phyloP scores from a whole-genome alignment of 2,888 invertebrate genomes.

The Eupithecia insigniata region DNA sequence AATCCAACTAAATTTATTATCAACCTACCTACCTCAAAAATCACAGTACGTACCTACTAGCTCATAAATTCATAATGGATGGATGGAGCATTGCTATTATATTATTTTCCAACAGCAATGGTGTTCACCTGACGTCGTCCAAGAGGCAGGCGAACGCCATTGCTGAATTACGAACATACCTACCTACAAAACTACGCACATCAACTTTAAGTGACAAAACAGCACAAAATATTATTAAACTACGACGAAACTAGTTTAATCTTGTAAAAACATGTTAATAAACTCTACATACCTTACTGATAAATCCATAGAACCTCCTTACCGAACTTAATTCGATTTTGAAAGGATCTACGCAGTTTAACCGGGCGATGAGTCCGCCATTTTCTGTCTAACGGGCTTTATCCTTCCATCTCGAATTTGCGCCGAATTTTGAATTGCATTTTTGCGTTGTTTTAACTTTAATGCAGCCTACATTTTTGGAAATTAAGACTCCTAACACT shows the following conservation, averaged over 20 bases:
- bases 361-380: conserved; percentile 75
- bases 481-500: conserved; percentile 38
- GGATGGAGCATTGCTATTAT: not conserved
- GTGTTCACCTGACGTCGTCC: conserved; percentile 26
- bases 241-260: not conserved
- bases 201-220: conserved; percentile 36
- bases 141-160: conserved; percentile 31
- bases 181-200: not conserved
- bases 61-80: no score
- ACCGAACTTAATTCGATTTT: conserved; percentile 48
- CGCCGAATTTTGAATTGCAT: conserved; percentile 52
- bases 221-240: conserved; percentile 38
- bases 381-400: conserved; percentile 59
- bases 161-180: conserved; percentile 20
- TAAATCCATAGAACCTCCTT: conserved; percentile 53
- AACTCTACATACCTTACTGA: conserved; percentile 63
- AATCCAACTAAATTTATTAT: not conserved
- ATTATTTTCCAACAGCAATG: conserved; percentile 27
- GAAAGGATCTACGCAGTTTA: conserved; percentile 58
- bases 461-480: conserved; percentile 55
- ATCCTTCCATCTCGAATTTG: conserved; percentile 55
- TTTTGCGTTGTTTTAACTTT: conserved; percentile 50
- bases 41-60: no score
- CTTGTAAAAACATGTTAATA: conserved; percentile 15
- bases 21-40: not conserved